phyloP scores from a whole-genome alignment of 2,113 vertebrate species.

The Saguinus imperator region DNA sequence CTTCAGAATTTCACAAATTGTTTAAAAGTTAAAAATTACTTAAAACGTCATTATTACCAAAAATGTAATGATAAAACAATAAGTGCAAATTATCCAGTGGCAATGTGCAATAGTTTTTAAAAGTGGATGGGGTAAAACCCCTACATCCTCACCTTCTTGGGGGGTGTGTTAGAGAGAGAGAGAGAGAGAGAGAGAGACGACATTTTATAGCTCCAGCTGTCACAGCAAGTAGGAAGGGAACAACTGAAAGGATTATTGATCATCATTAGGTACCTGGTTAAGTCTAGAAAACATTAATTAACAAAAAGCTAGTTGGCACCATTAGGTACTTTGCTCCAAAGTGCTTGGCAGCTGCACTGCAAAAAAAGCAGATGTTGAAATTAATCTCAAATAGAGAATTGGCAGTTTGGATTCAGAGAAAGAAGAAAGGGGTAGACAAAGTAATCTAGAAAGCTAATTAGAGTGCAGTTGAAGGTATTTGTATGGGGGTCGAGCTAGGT shows the following conservation, averaged over 20 bases:
- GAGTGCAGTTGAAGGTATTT: neutral
- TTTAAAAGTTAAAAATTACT: constrained; percentile 24
- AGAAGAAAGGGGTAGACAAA: neutral
- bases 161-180: too few species aligned
- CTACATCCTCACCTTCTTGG: neutral
- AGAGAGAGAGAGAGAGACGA: too few species aligned
- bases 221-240: neutral
- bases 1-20: constrained; percentile 16
- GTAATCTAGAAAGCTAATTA: neutral
- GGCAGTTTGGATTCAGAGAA: neutral
- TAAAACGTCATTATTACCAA: neutral
- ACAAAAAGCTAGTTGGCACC: neutral
- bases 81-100: neutral
- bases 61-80: neutral
- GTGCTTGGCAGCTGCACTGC: neutral
- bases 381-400: neutral
- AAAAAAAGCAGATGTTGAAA: neutral
- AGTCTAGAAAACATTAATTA: constrained; percentile 43
- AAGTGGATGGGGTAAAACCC: neutral
- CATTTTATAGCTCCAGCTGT: neutral
- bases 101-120: neutral
- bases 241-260: neutral
- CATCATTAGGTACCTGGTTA: neutral
- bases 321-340: neutral
- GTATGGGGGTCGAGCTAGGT: neutral